Evolutionary conservation across 2,797 vertebrate genomes (phyloP).

Genomic region (Limosa lapponica): DNA sequence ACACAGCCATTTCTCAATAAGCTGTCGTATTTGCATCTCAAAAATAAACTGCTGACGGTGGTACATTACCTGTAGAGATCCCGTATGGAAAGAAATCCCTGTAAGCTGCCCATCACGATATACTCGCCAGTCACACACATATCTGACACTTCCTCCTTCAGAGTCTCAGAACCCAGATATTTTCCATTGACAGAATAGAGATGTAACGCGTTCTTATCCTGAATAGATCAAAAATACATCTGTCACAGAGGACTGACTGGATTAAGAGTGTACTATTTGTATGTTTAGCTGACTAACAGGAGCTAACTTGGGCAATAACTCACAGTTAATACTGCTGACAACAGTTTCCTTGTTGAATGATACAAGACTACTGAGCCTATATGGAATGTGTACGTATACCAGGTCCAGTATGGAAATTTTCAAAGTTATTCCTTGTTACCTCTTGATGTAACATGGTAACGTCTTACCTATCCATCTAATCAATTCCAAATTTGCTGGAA

Average conservation of each 20-base stretch:
- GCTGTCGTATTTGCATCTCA: neutral
- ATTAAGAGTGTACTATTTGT: neutral
- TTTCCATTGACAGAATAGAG: slow-evolving; percentile 96
- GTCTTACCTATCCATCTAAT: neutral
- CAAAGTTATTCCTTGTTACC: neutral
- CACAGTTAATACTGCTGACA: neutral
- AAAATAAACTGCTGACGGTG: neutral
- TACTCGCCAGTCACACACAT: slow-evolving; percentile 91
- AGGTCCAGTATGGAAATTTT: neutral
- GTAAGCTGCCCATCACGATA: slow-evolving; percentile 89
- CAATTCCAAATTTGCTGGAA: neutral
- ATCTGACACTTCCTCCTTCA: slow-evolving; percentile 94
- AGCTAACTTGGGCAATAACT: neutral
- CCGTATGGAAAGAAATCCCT: slow-evolving; percentile 92
- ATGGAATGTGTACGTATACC: neutral
- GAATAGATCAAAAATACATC: slow-evolving; percentile 25
- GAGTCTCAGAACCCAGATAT: slow-evolving; percentile 85
- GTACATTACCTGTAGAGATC: slow-evolving; percentile 90
- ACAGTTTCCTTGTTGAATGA: neutral
- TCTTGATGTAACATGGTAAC: neutral
- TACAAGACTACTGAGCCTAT: neutral
- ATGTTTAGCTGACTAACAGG: neutral
- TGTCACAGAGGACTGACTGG: neutral
- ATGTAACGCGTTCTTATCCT: slow-evolving; percentile 95
- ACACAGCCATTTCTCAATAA: neutral